Evolutionary conservation across 2,888 invertebrate species (phyloP).

Genomic region (Spisula solida): DNA sequence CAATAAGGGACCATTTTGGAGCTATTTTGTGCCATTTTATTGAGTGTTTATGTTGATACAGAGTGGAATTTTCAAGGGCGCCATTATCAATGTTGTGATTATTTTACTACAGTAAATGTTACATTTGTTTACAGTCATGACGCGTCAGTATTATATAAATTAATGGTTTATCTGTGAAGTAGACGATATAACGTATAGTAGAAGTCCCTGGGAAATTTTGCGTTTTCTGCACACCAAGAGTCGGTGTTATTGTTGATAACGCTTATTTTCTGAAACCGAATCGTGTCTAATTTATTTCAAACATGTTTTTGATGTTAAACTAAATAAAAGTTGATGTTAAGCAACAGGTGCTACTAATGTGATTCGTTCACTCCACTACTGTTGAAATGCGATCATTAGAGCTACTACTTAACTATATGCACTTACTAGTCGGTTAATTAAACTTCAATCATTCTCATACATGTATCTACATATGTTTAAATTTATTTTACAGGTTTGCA

Average conservation of each 20-base stretch:
- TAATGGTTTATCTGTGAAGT: neutral
- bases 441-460: neutral
- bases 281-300: constrained; percentile 19
- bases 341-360: neutral
- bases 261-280: constrained; percentile 8
- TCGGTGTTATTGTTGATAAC: neutral
- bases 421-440: neutral
- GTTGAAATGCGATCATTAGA: constrained; percentile 6
- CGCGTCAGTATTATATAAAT: neutral
- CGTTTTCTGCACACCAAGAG: neutral
- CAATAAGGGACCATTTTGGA: too few species aligned
- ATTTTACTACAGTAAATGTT: neutral
- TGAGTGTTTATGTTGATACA: too few species aligned
- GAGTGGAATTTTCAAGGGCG: too few species aligned
- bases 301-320: constrained; percentile 21
- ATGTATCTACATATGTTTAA: constrained; percentile 1
- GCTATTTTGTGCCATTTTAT: too few species aligned
- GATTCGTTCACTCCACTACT: neutral
- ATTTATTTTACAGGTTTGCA: neutral
- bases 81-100: neutral
- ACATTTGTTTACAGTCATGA: neutral
- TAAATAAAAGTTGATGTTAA: constrained; percentile 9
- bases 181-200: constrained; percentile 5
- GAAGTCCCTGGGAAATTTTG: neutral
- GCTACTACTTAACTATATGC: neutral